Evolutionary conservation across 1,140 invertebrate species (phyloP), one percentile per base, ranked within the genome.

Genomic region (Acyrthosiphon pisum): DNA sequence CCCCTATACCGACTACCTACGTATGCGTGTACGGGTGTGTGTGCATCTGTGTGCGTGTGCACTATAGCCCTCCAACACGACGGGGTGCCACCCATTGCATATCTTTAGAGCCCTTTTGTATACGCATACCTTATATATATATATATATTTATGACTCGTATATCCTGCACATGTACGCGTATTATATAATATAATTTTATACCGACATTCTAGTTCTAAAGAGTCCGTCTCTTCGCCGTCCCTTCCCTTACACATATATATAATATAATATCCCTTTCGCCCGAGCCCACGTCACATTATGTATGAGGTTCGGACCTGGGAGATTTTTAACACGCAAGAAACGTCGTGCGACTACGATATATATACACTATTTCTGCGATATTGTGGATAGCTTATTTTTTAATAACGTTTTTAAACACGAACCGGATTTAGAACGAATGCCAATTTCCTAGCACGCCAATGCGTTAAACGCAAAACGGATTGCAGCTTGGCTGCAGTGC

Each of bases 11-110:
- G 37, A 88, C 30, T 88, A 88, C 30, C 30, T 14, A 76, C 60
- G 83, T 41, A 41, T 41, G 23, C 41, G 41, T 11, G 81, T 23
- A 37, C 81, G 35, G 8, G 37, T 37, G 76, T 83, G 37, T 35
- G 30, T n/a, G 68, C n/a, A 30, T 76, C 30, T 86, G 84, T 44
- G 83, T 6, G 83, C 11, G 87, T 44, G 37, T 68, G 89, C 56
- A 68, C 53, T 41, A 18, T 90, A 83, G 90, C 90, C 90, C 90
- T 81, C 90, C 20, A 60, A n/a, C 90, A 76, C 90, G 37, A 76
- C 90, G 90, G 90, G 90, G 90, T 91, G 90, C 90, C 60, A 50
- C 90, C 90, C 90, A 83, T 91, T 83, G 90, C 90, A 91, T 91
- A 91, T 83, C 90, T 91, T 83, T 50, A 83, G 48, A 91, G 81